phyloP scores from a whole-genome alignment of 2,888 invertebrate species.

The Pachliopta kotzebuea region DNA sequence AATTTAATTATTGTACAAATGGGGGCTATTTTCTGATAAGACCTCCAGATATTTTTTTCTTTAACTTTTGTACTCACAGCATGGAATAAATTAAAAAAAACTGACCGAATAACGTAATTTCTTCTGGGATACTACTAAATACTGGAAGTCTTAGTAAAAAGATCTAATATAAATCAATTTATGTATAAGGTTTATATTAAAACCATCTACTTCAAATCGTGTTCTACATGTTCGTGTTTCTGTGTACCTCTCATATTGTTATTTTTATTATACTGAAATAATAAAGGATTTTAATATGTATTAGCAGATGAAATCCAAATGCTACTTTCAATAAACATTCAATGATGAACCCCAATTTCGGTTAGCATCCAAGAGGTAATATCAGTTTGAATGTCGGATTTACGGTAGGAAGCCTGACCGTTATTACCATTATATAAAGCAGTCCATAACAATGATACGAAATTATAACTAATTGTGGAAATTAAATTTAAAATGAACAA shows the following conservation, averaged over 20 bases:
- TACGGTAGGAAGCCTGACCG: slow-evolving; percentile 10
- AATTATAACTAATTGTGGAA: neutral
- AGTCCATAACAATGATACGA: neutral
- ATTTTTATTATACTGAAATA: neutral
- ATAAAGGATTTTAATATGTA: neutral
- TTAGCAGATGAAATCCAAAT: neutral
- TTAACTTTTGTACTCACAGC: neutral
- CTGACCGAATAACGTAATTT: too few species aligned
- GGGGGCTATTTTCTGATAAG: neutral
- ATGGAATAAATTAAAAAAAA: too few species aligned
- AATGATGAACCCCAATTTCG: slow-evolving; percentile 16
- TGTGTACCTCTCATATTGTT: neutral
- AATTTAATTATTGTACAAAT: too few species aligned
- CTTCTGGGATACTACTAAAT: too few species aligned
- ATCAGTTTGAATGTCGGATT: slow-evolving; percentile 25
- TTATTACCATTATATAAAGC: neutral
- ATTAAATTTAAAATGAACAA: too few species aligned
- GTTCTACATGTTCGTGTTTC: neutral
- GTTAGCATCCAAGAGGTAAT: slow-evolving; percentile 21
- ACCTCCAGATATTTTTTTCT: neutral
- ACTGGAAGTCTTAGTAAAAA: too few species aligned
- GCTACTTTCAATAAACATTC: slow-evolving; percentile 17
- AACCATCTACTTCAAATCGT: neutral
- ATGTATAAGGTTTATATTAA: too few species aligned
- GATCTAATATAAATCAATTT: too few species aligned